Percentiles rank a stretch among this genome's conserved stretches.
Conservation (phyloP, 1,140 invertebrate genomes). For the Diabrotica undecimpunctata region DNA sequence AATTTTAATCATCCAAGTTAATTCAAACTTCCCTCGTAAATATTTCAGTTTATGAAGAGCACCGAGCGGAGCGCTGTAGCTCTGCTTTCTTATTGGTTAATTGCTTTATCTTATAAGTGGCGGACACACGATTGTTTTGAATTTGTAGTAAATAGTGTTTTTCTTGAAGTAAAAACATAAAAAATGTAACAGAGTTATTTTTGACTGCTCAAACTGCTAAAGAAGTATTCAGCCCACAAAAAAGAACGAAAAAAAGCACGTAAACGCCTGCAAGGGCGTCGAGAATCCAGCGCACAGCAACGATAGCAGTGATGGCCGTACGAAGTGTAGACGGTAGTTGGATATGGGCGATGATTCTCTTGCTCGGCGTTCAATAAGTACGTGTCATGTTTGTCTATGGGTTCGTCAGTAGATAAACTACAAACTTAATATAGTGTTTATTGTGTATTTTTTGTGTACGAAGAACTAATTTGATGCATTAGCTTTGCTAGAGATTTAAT, state of each 20-base stretch:
- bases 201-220: background rate
- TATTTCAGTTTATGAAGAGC: slow-evolving; percentile 30
- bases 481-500: background rate
- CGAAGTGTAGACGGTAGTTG: slow-evolving; percentile 21
- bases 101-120: slow-evolving; percentile 34
- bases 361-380: slow-evolving; percentile 17
- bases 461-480: background rate
- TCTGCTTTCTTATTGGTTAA: slow-evolving; percentile 35
- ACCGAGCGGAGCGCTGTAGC: slow-evolving; percentile 11
- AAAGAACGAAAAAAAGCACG: background rate
- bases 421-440: slow-evolving; percentile 6
- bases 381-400: slow-evolving; percentile 7
- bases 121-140: slow-evolving; percentile 37
- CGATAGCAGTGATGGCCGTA: slow-evolving; percentile 15
- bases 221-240: background rate
- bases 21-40: slow-evolving; percentile 26
- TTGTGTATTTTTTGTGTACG: slow-evolving; percentile 3
- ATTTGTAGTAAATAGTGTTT: slow-evolving; percentile 30
- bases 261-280: slow-evolving; percentile 35
- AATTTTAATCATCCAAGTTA: too few species aligned
- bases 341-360: slow-evolving; percentile 21
- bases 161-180: slow-evolving; percentile 7
- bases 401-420: slow-evolving; percentile 5
- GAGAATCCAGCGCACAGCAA: slow-evolving; percentile 32
- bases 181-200: slow-evolving; percentile 12